Evolutionary conservation across 1,140 invertebrate species (phyloP).

Genomic region (Protaetia brevitarsis): DNA sequence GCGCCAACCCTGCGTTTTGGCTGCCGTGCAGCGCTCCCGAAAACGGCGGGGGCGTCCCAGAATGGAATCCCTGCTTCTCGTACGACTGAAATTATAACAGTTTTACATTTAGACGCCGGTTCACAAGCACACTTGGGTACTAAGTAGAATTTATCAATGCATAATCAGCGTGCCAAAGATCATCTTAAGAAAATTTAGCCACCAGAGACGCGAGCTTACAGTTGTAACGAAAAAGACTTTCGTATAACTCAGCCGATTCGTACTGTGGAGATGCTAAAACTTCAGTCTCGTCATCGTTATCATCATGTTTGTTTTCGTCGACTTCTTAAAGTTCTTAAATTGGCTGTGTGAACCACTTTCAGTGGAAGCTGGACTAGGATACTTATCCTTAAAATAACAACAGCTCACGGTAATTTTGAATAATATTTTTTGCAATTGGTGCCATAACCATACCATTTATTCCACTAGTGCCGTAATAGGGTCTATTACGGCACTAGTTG

Average conservation of each 20-base stretch:
- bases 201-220: not conserved
- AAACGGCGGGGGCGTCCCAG: slow-evolving; percentile 78
- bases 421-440: no score
- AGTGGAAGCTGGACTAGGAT: no score
- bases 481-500: no score
- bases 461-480: no score
- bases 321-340: no score
- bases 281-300: slow-evolving; percentile 26
- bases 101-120: no score
- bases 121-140: no score
- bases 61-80: slow-evolving; percentile 81
- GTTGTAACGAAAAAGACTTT: slow-evolving; percentile 4
- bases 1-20: slow-evolving; percentile 68
- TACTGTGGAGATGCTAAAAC: not conserved
- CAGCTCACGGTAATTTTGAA: no score
- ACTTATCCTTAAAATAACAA: no score
- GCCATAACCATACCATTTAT: no score
- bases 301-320: no score
- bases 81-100: slow-evolving; percentile 66
- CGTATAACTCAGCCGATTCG: not conserved
- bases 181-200: not conserved
- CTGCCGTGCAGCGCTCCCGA: slow-evolving; percentile 62
- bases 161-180: slow-evolving; percentile 22
- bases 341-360: no score
- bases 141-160: not conserved